Evolutionary conservation across 2,888 invertebrate genomes (phyloP).

Genomic region (Alviniconcha strummeri): DNA sequence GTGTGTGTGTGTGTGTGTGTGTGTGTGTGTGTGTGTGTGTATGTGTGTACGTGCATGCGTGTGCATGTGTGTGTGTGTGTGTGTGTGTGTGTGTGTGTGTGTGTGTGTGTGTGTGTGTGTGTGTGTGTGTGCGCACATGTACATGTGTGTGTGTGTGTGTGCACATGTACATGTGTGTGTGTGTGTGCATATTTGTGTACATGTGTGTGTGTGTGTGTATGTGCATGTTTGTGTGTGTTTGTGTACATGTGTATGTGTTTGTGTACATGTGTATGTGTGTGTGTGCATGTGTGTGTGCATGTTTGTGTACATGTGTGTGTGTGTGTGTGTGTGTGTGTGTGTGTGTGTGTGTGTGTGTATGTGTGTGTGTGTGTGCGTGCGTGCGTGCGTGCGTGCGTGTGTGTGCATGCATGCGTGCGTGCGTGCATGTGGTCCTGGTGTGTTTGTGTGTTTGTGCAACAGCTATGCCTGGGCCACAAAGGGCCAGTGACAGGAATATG

Average conservation of each 20-base stretch:
- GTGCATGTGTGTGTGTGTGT: neutral
- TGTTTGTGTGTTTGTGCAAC: neutral
- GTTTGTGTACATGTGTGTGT: neutral
- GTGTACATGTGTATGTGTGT: conserved; percentile 11
- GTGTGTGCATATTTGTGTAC: conserved; percentile 2
- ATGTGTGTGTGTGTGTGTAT: neutral
- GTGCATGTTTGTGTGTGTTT: neutral
- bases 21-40: conserved; percentile 13
- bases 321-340: conserved; percentile 11
- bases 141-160: neutral
- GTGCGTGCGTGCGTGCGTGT: neutral
- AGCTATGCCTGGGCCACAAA: conserved; percentile 41
- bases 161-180: neutral
- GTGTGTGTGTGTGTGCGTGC: neutral
- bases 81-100: neutral
- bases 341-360: conserved; percentile 24
- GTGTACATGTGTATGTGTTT: neutral
- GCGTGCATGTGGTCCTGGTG: neutral
- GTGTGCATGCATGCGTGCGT: neutral
- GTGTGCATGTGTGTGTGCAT: neutral
- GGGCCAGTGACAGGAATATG: conserved; percentile 23
- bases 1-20: neutral
- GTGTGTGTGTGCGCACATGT: neutral
- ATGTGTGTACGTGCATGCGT: conserved; percentile 4
- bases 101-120: neutral